These are phyloP conservation scores for Poecile montanus DNA, from an alignment of 2,797 vertebrate genomes.

Conservation along the genomic window DNA sequence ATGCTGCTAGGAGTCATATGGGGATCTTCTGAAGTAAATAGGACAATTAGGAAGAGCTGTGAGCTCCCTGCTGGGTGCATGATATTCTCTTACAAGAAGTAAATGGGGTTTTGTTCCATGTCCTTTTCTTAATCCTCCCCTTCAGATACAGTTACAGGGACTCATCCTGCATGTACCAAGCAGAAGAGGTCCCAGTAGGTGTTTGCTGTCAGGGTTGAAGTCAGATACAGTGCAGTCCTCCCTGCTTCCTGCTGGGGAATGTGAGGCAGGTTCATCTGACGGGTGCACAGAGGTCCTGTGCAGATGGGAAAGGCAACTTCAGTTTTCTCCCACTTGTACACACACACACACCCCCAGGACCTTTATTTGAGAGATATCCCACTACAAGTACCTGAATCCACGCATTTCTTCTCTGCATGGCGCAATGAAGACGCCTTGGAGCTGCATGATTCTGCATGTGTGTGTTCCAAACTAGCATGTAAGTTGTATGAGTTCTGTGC, in stretches of 20 bases:
- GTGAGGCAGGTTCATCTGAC: not conserved
- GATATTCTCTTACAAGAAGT: slow-evolving; percentile 2
- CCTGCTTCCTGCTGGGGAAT: not conserved
- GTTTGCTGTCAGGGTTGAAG: not conserved
- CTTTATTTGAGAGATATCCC: not conserved
- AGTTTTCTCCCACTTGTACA: not conserved
- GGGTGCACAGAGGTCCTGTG: not conserved
- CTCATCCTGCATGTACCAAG: not conserved
- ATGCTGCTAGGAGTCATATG: slow-evolving; percentile 52
- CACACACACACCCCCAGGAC: not conserved
- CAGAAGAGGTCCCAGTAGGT: not conserved
- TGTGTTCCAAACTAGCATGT: not conserved
- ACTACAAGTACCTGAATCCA: not conserved
- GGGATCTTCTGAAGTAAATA: slow-evolving; percentile 35
- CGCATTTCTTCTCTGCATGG: not conserved
- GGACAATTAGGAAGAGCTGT: not conserved
- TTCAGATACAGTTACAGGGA: not conserved
- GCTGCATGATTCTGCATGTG: not conserved
- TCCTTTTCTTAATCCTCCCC: not conserved
- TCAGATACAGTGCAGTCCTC: not conserved
- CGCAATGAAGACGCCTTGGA: not conserved
- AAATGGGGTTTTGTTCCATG: not conserved
- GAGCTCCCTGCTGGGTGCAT: slow-evolving; percentile 1
- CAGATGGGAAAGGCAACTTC: not conserved
- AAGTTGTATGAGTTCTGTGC: not conserved